Conservation (phyloP, 2,797 vertebrate genomes). For the Semotilus atromaculatus region DNA sequence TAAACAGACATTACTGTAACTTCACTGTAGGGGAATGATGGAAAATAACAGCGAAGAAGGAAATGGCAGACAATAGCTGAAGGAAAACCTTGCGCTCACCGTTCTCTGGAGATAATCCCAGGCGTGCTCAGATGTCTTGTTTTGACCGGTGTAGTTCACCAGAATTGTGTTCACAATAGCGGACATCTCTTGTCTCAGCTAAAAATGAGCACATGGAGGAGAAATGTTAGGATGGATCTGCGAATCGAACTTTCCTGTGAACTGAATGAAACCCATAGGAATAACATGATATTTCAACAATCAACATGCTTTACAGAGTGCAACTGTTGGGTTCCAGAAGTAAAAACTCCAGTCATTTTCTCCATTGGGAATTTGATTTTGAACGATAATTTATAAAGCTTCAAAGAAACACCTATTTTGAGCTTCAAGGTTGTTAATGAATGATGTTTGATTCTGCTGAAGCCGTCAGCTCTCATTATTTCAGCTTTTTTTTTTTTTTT, state of each 20-base stretch:
- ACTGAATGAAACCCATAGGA: neutral
- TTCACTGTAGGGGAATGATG: slow-evolving; percentile 1
- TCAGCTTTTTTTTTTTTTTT: neutral
- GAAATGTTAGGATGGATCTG: neutral
- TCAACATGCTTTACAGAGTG: neutral
- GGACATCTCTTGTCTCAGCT: slow-evolving; percentile 88
- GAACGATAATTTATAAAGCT: neutral
- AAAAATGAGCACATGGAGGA: slow-evolving; percentile 33
- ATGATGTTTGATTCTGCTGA: neutral
- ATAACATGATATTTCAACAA: neutral
- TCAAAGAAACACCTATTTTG: neutral
- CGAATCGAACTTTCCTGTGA: neutral
- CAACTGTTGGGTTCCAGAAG: neutral
- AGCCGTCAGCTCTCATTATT: neutral
- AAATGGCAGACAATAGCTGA: neutral
- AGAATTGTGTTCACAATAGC: slow-evolving; percentile 78
- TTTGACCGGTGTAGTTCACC: slow-evolving; percentile 74
- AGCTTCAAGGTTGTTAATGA: neutral
- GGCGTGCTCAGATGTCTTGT: slow-evolving; percentile 78
- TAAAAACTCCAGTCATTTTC: neutral
- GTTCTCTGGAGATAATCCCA: slow-evolving; percentile 93
- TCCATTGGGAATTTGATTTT: neutral
- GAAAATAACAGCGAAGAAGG: neutral
- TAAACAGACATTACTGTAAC: neutral
- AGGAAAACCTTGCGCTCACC: slow-evolving; percentile 73